These are phyloP conservation scores for Drosophila fuyamai DNA, from an alignment of 1,140 invertebrate genomes.

Conservation along the genomic window DNA sequence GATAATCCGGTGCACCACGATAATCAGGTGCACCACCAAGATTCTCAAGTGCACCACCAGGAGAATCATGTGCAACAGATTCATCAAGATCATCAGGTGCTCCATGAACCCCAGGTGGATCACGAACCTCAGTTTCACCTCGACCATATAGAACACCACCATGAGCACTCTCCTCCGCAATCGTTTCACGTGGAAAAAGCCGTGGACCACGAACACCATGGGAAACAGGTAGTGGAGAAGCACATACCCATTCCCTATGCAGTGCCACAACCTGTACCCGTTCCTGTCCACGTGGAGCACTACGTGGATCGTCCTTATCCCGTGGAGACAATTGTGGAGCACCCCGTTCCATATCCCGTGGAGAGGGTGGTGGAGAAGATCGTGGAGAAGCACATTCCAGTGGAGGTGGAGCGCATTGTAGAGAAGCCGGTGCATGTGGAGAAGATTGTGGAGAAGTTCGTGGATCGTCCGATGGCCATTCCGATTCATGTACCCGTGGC, in stretches of 20 bases:
- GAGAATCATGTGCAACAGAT: slow-evolving; percentile 2
- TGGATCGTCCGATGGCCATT: slow-evolving; percentile 85
- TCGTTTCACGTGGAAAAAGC: slow-evolving; percentile 78
- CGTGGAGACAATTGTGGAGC: slow-evolving; percentile 84
- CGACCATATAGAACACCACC: slow-evolving; percentile 5
- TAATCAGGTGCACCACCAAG: background rate
- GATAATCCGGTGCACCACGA: background rate
- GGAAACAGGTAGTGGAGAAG: slow-evolving; percentile 85
- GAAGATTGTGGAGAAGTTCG: slow-evolving; percentile 86
- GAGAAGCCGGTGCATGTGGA: slow-evolving; percentile 86
- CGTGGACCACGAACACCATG: slow-evolving; percentile 79
- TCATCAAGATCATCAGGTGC: slow-evolving; percentile 10
- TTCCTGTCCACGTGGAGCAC: slow-evolving; percentile 85
- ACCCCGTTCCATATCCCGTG: slow-evolving; percentile 85
- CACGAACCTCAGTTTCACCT: background rate
- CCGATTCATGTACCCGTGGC: slow-evolving; percentile 84
- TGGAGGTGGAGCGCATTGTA: slow-evolving; percentile 86
- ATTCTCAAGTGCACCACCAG: background rate
- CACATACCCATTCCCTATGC: slow-evolving; percentile 86
- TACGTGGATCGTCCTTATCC: slow-evolving; percentile 84
- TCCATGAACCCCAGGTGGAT: background rate
- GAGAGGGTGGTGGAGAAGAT: slow-evolving; percentile 80
- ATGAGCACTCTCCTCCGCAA: slow-evolving; percentile 76
- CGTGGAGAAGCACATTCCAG: slow-evolving; percentile 73
- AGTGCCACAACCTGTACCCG: slow-evolving; percentile 85